phyloP scores from a whole-genome alignment of 2,113 vertebrate genomes.

The Vombatus ursinus region DNA sequence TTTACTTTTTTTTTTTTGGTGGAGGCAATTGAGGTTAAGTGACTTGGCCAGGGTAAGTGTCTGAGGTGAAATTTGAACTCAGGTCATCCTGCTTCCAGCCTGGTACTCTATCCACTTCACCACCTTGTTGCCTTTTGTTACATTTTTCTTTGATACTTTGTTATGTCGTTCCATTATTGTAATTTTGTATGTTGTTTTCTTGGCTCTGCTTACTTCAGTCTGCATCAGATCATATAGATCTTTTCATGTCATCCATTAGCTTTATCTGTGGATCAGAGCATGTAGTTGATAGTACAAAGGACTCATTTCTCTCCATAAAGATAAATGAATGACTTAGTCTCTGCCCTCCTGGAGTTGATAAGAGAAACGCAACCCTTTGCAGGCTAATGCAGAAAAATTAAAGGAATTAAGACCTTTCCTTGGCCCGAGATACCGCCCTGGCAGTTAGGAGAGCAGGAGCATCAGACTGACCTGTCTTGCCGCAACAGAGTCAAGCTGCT shows the following conservation, averaged over 20 bases:
- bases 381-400: background rate
- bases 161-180: background rate
- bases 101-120: background rate
- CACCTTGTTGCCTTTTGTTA: background rate
- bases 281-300: background rate
- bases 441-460: accelerated
- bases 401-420: background rate
- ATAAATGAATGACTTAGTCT: background rate
- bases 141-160: background rate
- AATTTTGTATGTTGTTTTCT: background rate
- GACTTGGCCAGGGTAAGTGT: background rate
- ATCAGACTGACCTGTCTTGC: conserved; percentile 87
- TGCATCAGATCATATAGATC: background rate
- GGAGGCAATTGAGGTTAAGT: background rate
- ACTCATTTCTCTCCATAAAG: background rate
- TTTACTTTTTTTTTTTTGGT: background rate
- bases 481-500: conserved; percentile 90
- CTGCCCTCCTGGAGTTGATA: background rate
- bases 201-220: background rate
- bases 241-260: background rate
- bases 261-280: background rate
- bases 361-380: background rate
- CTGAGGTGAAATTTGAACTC: background rate
- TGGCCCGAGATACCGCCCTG: background rate
- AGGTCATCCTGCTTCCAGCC: background rate